Percentiles rank a stretch among this genome's conserved stretches.
Evolutionary conservation across 2,888 invertebrate genomes (phyloP).

Genomic region (Epicampocera succincta): DNA sequence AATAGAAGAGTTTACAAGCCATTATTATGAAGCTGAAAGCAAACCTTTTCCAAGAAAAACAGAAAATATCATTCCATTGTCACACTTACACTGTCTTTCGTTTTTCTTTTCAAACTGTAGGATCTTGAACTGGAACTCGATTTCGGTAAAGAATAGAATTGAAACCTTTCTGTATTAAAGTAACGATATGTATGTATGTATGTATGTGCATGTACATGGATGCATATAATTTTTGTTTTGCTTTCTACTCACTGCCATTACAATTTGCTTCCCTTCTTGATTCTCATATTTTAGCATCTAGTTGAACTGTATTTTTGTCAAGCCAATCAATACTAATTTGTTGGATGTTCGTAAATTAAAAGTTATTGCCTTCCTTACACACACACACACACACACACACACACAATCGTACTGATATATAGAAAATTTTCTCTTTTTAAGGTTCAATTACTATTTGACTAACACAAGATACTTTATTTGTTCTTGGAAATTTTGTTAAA

Average conservation of each 20-base stretch:
- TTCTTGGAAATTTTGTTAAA: constrained; percentile 53
- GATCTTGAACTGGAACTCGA: too few relatives aligned
- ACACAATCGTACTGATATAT: too few relatives aligned
- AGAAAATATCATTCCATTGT: too few relatives aligned
- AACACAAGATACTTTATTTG: constrained; percentile 12
- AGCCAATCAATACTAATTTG: constrained; percentile 56
- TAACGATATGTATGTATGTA: too few relatives aligned
- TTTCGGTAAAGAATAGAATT: too few relatives aligned
- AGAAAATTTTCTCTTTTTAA: constrained; percentile 12
- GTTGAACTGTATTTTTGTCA: constrained; percentile 19
- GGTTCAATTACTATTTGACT: constrained; percentile 54
- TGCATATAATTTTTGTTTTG: neutral
- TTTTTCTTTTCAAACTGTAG: too few relatives aligned
- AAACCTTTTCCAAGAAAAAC: too few relatives aligned
- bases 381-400: too few relatives aligned
- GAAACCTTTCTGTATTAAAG: too few relatives aligned
- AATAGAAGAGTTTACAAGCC: too few relatives aligned
- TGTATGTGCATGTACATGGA: neutral
- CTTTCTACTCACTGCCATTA: neutral
- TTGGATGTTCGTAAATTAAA: constrained; percentile 53
- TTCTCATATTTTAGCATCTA: constrained; percentile 19
- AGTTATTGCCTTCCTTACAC: constrained; percentile 42
- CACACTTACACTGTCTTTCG: too few relatives aligned
- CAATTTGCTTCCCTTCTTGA: neutral
- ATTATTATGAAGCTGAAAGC: too few relatives aligned